Base-by-base conservation (phyloP, 2,888 invertebrate genomes). In the Atrina japonica region DNA sequence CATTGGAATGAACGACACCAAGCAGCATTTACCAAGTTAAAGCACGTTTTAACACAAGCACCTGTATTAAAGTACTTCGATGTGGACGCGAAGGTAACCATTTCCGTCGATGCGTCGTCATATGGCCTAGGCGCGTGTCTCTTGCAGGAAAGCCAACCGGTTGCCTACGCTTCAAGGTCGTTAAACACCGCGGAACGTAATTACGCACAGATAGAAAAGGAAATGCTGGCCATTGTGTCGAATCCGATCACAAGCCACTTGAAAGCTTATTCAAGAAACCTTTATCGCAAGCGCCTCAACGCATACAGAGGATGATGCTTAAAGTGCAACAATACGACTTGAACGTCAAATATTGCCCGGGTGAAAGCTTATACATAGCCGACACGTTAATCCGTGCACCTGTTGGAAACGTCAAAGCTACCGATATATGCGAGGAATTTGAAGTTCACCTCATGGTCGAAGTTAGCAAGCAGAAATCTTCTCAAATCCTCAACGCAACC, bases 191-290 rank as follows among this genome's bases (percentile, higher is more conserved):
- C 77, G n/a, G 81, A 83, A 68, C 27, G 43, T 7, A 70, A 66
- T 7, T 83, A 82, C 56, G 78, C 75, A 7, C 77, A 80, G 47
- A 83, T 81, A 9, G 78, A 81, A 56, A 66, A 75, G 25, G 78
- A 83, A 55, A 52, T 75, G 47, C 68, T 73, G 27, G 78, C 75
- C 1, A 65, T 81, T 6, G 47, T 83, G 70, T 79, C 3, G 64
- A 77, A 52, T 68, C 77, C n/a, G 83, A 83, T 56, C 83, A 84
- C 53, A 78, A 76, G 41, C 82, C 80, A 7, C 52, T 84, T 6
- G 70, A 63, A 3, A 30, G 49, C 6, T 64, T 70, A 11, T 23
- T 61, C 14, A 66, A 58, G 43, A 75, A 73, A 66, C n/a, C 69
- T 53, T n/a, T 72, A 9, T 27, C 43, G n/a, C 9, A 59, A 58